Evolutionary conservation across 2,797 vertebrate species (phyloP).

Genomic region (Acipenser ruthenus): DNA sequence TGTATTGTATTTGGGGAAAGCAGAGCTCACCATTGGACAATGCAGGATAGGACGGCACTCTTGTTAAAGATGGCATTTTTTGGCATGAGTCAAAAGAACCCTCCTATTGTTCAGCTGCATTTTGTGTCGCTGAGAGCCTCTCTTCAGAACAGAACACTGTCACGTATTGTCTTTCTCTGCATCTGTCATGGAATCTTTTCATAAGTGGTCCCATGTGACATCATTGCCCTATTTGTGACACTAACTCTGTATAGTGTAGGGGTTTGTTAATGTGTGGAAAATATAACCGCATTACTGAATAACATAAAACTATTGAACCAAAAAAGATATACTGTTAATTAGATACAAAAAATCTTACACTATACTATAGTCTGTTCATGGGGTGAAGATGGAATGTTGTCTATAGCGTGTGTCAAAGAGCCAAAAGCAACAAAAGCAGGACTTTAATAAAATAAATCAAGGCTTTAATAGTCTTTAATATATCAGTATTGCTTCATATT

Average conservation of each 20-base stretch:
- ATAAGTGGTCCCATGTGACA: constrained; percentile 42
- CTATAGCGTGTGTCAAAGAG: too few species aligned
- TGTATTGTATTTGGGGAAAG: constrained; percentile 22
- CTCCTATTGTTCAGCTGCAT: constrained; percentile 52
- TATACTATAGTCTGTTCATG: too few species aligned
- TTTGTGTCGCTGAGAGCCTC: constrained; percentile 54
- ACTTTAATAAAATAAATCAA: too few species aligned
- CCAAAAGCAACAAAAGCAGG: too few species aligned
- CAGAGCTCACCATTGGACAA: constrained; percentile 47
- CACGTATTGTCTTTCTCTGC: constrained; percentile 50
- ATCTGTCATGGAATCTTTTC: constrained; percentile 49
- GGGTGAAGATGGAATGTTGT: too few species aligned
- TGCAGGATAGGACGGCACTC: constrained; percentile 33
- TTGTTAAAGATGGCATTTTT: constrained; percentile 45
- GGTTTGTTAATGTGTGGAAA: constrained; percentile 5
- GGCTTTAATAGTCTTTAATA: too few species aligned
- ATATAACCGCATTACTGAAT: constrained; percentile 1
- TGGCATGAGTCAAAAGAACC: constrained; percentile 48
- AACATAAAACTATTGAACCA: neutral
- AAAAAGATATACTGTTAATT: neutral
- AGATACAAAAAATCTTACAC: too few species aligned
- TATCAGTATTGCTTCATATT: too few species aligned
- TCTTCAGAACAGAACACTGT: constrained; percentile 53
- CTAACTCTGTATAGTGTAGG: constrained; percentile 40
- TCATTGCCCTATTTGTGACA: constrained; percentile 46